phyloP scores from a whole-genome alignment of 1,140 invertebrate genomes.

The Kradibia gibbosae region DNA sequence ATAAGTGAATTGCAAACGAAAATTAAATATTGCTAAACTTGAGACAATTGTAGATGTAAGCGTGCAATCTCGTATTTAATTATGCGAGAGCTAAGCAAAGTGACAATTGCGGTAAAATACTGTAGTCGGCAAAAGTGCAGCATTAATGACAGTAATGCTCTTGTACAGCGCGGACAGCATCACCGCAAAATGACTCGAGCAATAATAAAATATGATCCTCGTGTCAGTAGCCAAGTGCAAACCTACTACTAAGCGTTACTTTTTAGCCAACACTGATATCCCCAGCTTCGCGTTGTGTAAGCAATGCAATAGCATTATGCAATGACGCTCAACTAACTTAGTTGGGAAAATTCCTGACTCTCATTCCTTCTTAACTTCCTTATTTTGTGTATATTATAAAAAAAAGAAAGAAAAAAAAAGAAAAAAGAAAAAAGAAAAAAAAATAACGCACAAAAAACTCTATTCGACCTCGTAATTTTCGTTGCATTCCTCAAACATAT shows the following conservation, averaged over 20 bases:
- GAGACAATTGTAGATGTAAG: conserved; percentile 60
- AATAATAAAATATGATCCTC: conserved; percentile 66
- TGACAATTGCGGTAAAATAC: not conserved
- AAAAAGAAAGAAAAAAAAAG: too few species aligned
- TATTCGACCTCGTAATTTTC: too few species aligned
- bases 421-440: too few species aligned
- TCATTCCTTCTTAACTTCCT: too few species aligned
- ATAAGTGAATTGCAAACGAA: conserved; percentile 59
- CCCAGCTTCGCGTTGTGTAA: conserved; percentile 18
- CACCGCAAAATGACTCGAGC: conserved; percentile 56
- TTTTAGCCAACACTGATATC: not conserved
- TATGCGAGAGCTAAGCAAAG: conserved; percentile 53
- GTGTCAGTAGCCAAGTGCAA: not conserved
- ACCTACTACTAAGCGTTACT: not conserved
- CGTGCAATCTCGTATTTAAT: conserved; percentile 69
- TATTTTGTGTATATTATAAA: too few species aligned
- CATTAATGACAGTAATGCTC: conserved; percentile 65
- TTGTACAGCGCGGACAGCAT: conserved; percentile 25
- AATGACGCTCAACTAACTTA: conserved; percentile 42
- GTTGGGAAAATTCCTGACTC: not conserved
- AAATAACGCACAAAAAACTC: too few species aligned
- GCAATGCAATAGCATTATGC: conserved; percentile 45
- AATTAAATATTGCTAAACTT: conserved; percentile 70
- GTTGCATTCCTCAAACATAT: too few species aligned
- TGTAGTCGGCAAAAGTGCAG: conserved; percentile 46